Base-by-base conservation (phyloP, 2,113 vertebrate species). In the Xenus cinereus region DNA sequence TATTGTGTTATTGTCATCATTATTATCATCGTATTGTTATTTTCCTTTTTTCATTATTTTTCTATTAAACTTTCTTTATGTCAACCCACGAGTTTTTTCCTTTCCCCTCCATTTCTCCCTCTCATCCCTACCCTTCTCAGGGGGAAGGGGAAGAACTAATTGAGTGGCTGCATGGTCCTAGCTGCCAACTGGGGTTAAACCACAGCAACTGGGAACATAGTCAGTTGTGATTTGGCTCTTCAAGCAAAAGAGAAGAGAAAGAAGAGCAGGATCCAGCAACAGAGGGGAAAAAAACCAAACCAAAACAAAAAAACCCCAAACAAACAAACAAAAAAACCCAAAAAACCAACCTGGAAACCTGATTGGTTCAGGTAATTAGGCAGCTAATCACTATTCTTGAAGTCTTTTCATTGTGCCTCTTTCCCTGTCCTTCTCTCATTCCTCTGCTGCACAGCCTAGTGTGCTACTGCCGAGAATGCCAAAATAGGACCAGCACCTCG, bases 231-330 rank as follows among this genome's bases (percentile, higher is more conserved):
- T 69, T 14, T 27, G 48, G 4, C 2, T 33, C 1, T 59, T 69
- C 24, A 48, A 66, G 54, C 69, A 59, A 84, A 80, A 53, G 3
- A 37, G 7, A 80, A 72, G 22, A 46, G 15, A 67, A 64, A 67
- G 22, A 53, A 57, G 23, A 51, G 7, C 16, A 73, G 33, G 6
- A 35, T 74, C 12, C 0, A 0, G 21, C 39, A 86, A 67, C 20
- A n/a, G 15, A 0, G 6, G 4, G 2, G 19, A 4, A 6, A 26
- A 7, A 12, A 20, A 33, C n/a, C n/a, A 15, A 24, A 11, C 6
- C 41, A 63, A 39, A n/a, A 11, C 12, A 6, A 7, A 26, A 27
- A 14, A 26, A 15, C 14, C 14, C 41, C n/a, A n/a, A n/a, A n/a
- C n/a, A n/a, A n/a, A n/a, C n/a, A n/a, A n/a, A 11, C 12, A 6